Evolutionary conservation across 2,113 vertebrate genomes (phyloP).

Genomic region (Callocephalon fimbriatum): DNA sequence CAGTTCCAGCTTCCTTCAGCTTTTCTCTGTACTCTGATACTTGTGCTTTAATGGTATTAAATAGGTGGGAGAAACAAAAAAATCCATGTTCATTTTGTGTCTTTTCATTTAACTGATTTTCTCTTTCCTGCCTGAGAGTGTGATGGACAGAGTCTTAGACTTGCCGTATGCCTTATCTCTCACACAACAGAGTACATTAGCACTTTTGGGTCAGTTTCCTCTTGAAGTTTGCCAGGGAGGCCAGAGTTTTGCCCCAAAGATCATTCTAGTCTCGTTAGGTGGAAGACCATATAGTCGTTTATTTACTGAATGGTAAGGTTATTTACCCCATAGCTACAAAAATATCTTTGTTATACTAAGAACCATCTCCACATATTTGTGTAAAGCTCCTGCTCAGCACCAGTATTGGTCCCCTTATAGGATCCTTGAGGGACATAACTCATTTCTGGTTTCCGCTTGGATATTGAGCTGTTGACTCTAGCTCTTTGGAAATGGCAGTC

Average conservation of each 20-base stretch:
- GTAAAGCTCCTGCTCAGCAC: not conserved
- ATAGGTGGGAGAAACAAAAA: not conserved
- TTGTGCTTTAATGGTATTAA: not conserved
- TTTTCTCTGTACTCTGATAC: not conserved
- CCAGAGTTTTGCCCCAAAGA: not conserved
- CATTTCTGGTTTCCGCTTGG: not conserved
- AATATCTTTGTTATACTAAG: not conserved
- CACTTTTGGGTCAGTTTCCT: not conserved
- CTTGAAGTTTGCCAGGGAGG: not conserved
- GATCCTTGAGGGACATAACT: not conserved
- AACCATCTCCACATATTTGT: not conserved
- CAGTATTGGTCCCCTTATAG: not conserved
- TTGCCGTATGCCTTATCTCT: not conserved
- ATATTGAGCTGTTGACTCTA: not conserved
- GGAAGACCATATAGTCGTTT: not conserved
- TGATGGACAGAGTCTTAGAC: not conserved
- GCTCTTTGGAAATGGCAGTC: not conserved
- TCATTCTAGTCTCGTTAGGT: not conserved
- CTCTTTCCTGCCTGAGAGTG: not conserved
- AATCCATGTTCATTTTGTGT: not conserved
- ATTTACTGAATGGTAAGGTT: not conserved
- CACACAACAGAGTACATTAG: not conserved
- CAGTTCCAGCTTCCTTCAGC: not conserved
- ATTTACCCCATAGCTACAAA: not conserved
- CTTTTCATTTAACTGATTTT: not conserved